Evolutionary conservation across 2,113 vertebrate genomes (phyloP).

Genomic region (Amphiprion percula): DNA sequence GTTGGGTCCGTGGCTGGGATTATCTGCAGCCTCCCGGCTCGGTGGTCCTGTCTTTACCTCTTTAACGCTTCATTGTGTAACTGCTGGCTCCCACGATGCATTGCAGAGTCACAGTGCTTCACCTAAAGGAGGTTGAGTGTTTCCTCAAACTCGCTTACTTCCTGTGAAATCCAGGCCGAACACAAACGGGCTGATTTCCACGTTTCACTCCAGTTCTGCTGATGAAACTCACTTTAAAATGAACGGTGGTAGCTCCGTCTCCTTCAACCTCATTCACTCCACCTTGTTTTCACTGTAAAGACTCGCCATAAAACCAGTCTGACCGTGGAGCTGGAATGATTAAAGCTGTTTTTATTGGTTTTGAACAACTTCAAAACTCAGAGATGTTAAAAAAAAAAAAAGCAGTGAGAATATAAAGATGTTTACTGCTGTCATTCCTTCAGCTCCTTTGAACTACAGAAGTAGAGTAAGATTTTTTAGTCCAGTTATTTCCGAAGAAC

Average conservation of each 20-base stretch:
- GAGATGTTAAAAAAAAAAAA: too few relatives aligned
- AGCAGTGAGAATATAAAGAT: too few relatives aligned
- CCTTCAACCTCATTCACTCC: neutral
- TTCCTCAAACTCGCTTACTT: neutral
- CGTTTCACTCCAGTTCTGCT: neutral
- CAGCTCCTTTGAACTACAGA: too few relatives aligned
- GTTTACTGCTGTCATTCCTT: too few relatives aligned
- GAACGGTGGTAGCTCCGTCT: neutral
- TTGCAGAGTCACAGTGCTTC: constrained; percentile 27
- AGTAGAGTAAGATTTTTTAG: too few relatives aligned
- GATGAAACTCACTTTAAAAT: neutral
- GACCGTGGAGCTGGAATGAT: too few relatives aligned
- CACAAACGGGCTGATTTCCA: neutral
- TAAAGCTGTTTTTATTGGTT: too few relatives aligned
- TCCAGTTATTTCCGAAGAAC: too few relatives aligned
- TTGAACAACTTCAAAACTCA: too few relatives aligned
- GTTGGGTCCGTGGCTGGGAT: neutral
- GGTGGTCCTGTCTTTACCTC: constrained; percentile 40
- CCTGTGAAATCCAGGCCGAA: constrained; percentile 1
- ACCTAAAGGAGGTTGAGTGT: constrained; percentile 28
- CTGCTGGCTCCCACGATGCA: constrained; percentile 63
- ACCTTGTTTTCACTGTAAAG: neutral
- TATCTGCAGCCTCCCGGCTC: neutral
- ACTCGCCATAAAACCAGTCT: neutral
- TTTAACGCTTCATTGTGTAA: constrained; percentile 59